Percentiles rank a stretch among this genome's conserved stretches.
These are phyloP conservation scores for Blennius ocellaris DNA, from an alignment of 2,113 vertebrate genomes.

Conservation along the genomic window DNA sequence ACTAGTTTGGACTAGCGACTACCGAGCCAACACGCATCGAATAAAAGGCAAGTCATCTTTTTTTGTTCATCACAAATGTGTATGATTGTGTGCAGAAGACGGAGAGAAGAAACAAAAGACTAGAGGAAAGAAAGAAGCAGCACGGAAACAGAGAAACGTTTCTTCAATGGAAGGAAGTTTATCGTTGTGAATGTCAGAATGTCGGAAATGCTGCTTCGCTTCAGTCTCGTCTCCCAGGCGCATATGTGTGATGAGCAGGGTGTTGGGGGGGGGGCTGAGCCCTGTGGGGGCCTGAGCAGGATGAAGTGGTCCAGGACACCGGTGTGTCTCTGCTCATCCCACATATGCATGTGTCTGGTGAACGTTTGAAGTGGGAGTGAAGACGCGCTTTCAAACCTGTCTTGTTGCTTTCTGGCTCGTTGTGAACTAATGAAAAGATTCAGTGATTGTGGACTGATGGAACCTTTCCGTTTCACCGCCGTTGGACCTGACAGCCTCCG, in stretches of 20 bases:
- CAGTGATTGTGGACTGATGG: neutral
- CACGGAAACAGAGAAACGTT: conserved; percentile 13
- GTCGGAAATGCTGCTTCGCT: no score
- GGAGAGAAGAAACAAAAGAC: conserved; percentile 8
- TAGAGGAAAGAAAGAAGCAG: neutral
- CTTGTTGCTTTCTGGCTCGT: no score
- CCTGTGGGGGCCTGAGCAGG: no score
- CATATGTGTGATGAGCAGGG: no score
- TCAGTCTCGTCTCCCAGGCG: no score
- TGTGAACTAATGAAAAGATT: neutral
- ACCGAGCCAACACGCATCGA: conserved; percentile 69
- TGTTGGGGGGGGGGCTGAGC: no score
- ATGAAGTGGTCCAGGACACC: no score
- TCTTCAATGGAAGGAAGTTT: no score
- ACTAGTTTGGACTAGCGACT: conserved; percentile 71
- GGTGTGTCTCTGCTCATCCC: no score
- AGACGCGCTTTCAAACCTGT: neutral
- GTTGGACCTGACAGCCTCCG: conserved; percentile 9
- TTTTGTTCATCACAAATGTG: conserved; percentile 65
- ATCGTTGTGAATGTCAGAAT: no score
- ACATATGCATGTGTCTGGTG: no score
- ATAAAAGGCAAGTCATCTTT: conserved; percentile 70
- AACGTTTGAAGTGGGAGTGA: conserved; percentile 7
- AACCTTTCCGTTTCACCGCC: no score
- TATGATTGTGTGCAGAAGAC: conserved; percentile 54